Evolutionary conservation across 2,113 vertebrate species (phyloP), one percentile per base, ranked within the genome.

Genomic region (Solenodon paradoxus): DNA sequence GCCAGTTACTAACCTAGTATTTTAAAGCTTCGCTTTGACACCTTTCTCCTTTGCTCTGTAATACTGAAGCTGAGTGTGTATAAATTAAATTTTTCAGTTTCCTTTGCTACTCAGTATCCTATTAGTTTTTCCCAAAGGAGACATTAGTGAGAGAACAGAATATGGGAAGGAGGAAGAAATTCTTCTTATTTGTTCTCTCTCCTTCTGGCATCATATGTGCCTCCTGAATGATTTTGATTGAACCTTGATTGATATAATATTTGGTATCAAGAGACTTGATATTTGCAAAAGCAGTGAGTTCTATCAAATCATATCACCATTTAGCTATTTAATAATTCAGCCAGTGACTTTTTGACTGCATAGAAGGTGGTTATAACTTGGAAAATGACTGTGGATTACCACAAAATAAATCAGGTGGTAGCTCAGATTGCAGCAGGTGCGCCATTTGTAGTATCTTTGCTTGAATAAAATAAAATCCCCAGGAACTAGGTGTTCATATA

Each of bases 361-460:
- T 15, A 83, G 13, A 88, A 94, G 9, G 35, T 38, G 3, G 5
- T 53, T 57, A 42, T 19, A 64, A 61, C 7, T 51, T 83, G 3
- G 6, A 6, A 90, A 57, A 20, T 45, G 4, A 61, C 22, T 49
- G 3, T n/a, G 9, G 7, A 81, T 81, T 64, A 28, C 17, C 26
- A 81, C 66, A 72, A 88, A 96, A 86, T 78, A 90, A 89, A 82
- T 66, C 80, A 90, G 57, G 7, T 30, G 19, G 20, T 92, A 72
- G 17, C 8, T 95, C 13, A 82, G 35, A 77, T 53, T 77, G 38
- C 2, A 92, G 17, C 55, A 90, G 22, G 49, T 90, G n/a, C 72
- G 80, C 13, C 59, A 40, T 3, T n/a, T 35, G 28, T 17, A 9
- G 42, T 75, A 63, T 93, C 49, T 64, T 81, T 91, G n/a, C 20